Evolutionary conservation across 2,888 invertebrate species (phyloP), one percentile per base, ranked within the genome.

Genomic region (Tachystola acroxantha): DNA sequence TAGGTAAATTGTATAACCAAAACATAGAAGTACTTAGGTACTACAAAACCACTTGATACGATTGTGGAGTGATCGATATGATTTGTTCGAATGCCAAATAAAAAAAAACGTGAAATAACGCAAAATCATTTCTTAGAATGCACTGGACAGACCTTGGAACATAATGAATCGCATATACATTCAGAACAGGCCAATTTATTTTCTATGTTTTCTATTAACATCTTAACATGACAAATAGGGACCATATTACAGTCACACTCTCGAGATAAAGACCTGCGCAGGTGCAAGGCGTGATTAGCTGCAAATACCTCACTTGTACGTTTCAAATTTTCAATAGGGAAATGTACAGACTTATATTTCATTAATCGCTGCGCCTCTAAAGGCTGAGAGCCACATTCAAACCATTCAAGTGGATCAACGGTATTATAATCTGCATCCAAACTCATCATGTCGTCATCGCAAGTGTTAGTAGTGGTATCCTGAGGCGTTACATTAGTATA

Each of bases 201-300:
- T 52, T 81, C 81, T 47, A 85, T 80, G 56, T 71, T 71, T 37
- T 80, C 64, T 3, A 85, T 68, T 32, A 85, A 65, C 80, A 82
- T 72, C 64, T 84, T 85, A 0, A 85, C 77, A 39, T 82, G 82
- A 66, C 85, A 85, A 39, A 84, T 54, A 19, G 85, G 85, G 10
- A 85, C 74, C 58, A 65, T 64, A 42, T 68, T 58, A 52, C 85
- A 85, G 37, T 65, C 57, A 59, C 85, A 85, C 36, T 44, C 43
- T 32, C 56, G 46, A 7, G 48, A 42, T 26, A 35, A 34, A 14
- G 41, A 46, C 42, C 10, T 42, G 36, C n/a, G 42, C 14, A 10
- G 4, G 4, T 39, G 36, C 3, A 39, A 36, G n/a, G 37, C 40
- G 32, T 46, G 36, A 19, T 43, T 37, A 37, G 43, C 34, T 12